A percentile compares a stretch with the other conserved stretches of the same genome.
phyloP scores from a whole-genome alignment of 2,113 vertebrate species.

The Phoxinus phoxinus region DNA sequence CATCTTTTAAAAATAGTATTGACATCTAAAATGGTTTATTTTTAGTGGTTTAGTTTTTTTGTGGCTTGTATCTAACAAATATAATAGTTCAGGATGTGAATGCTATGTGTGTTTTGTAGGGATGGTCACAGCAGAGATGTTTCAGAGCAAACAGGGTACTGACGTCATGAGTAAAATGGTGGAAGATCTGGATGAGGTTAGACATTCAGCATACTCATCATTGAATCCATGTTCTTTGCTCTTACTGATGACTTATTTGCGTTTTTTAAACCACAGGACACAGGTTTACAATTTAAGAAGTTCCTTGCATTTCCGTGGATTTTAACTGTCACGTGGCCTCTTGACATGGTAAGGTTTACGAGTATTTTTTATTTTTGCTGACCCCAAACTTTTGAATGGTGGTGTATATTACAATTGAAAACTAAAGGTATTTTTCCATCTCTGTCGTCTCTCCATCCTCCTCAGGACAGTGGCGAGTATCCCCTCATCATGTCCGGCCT shows the following conservation, averaged over 20 bases:
- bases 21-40: not conserved
- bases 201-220: not conserved
- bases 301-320: constrained; percentile 93
- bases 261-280: constrained; percentile 71
- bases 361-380: not conserved
- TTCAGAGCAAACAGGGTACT: constrained; percentile 80
- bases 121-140: constrained; percentile 91
- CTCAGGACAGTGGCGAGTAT: constrained; percentile 85
- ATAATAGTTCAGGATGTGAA: constrained; percentile 1
- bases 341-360: constrained; percentile 76
- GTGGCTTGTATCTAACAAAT: not conserved
- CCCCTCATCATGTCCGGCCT: constrained; percentile 83
- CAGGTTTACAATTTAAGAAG: constrained; percentile 89
- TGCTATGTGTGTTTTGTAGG: constrained; percentile 67
- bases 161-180: constrained; percentile 87
- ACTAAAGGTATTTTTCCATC: not conserved
- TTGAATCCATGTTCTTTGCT: not conserved
- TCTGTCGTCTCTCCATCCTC: constrained; percentile 9
- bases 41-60: not conserved
- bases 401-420: not conserved
- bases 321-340: constrained; percentile 90
- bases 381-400: not conserved
- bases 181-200: constrained; percentile 88
- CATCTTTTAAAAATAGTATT: not conserved
- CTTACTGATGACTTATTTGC: not conserved